Conservation (phyloP, 2,113 vertebrate species). For the Apteryx mantelli region DNA sequence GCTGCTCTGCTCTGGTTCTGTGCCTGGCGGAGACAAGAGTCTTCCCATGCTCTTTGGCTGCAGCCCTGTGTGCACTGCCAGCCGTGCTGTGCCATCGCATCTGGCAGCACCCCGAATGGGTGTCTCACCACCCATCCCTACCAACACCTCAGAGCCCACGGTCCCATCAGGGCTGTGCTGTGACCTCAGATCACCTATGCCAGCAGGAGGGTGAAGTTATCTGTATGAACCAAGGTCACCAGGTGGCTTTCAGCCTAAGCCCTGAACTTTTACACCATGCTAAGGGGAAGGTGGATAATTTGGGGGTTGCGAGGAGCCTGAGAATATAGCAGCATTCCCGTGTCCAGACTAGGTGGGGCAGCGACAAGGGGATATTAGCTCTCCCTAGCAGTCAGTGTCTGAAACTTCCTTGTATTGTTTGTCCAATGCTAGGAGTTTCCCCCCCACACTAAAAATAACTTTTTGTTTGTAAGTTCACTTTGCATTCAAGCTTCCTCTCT, state of each 20-base stretch:
- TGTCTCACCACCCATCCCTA: not conserved
- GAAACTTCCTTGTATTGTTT: conserved; percentile 90
- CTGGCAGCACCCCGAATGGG: not conserved
- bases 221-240: not conserved
- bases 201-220: not conserved
- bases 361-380: conserved; percentile 58
- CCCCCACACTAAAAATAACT: conserved; percentile 85
- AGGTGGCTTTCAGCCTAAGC: not conserved
- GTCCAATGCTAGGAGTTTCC: conserved; percentile 74
- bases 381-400: conserved; percentile 75
- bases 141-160: fast-evolving
- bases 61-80: not conserved
- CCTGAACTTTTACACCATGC: conserved; percentile 48
- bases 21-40: not conserved
- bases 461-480: conserved; percentile 87
- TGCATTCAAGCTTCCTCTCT: conserved; percentile 80
- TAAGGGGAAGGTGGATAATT: not conserved
- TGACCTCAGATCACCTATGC: not conserved
- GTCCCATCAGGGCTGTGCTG: fast-evolving
- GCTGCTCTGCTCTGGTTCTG: not conserved
- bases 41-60: not conserved
- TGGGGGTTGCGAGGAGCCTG: conserved; percentile 2
- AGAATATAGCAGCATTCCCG: conserved; percentile 34
- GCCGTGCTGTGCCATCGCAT: not conserved
- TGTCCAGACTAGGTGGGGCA: conserved; percentile 66